phyloP scores from a whole-genome alignment of 53 echinoderm and acorn worm genomes.

The Luidia sarsii region DNA sequence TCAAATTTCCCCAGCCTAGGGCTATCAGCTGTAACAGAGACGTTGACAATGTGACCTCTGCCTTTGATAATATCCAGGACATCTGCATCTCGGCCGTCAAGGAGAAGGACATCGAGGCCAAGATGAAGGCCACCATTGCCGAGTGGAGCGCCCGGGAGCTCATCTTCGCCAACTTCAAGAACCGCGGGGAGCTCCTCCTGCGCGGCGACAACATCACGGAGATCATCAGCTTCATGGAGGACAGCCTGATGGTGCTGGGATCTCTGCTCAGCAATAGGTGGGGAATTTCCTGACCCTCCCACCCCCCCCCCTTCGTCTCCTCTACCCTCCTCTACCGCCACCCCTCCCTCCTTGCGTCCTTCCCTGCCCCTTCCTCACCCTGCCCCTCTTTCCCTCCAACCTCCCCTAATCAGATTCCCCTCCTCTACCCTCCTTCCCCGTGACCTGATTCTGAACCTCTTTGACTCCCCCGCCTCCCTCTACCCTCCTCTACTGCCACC shows the following conservation, averaged over 20 bases:
- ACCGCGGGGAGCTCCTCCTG: constrained; percentile 98
- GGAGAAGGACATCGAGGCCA: constrained; percentile 99
- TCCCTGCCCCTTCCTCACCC: neutral
- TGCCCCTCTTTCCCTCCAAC: too few species aligned
- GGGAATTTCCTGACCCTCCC: neutral
- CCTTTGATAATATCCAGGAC: constrained; percentile 70
- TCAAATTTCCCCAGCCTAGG: too few species aligned
- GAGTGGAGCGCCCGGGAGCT: constrained; percentile 96
- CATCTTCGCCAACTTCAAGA: constrained; percentile 97
- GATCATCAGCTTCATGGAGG: constrained; percentile 96
- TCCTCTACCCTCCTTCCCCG: too few species aligned
- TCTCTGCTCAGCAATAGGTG: constrained; percentile 98
- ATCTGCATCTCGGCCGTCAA: constrained; percentile 99
- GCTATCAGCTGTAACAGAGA: too few species aligned
- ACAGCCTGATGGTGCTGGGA: constrained; percentile 96
- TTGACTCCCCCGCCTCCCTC: too few species aligned
- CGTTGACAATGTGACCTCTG: too few species aligned
- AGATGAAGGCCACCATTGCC: constrained; percentile 88
- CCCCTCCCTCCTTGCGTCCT: neutral
- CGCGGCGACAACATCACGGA: constrained; percentile 97
- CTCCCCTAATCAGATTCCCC: too few species aligned
- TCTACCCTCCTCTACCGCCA: neutral
- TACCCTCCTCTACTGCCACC: too few species aligned
- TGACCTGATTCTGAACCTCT: too few species aligned
- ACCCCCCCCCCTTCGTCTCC: neutral